phyloP scores from a whole-genome alignment of 2,797 vertebrate species.

The Moxostoma hubbsi region DNA sequence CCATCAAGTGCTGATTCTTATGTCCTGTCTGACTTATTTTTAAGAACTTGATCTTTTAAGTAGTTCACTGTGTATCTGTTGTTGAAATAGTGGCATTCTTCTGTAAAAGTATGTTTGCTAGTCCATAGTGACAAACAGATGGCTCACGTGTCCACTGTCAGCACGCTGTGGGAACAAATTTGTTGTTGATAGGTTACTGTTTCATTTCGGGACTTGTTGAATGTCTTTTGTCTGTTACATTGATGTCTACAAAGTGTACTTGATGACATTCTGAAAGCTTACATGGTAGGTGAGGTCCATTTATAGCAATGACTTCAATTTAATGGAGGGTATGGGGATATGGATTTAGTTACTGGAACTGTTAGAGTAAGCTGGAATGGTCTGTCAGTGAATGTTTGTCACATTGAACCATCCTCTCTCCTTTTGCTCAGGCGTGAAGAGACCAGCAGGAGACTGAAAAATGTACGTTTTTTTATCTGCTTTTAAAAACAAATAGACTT shows the following conservation, averaged over 20 bases:
- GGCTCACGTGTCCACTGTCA: slow-evolving; percentile 19
- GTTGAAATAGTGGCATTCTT: slow-evolving; percentile 9
- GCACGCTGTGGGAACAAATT: neutral
- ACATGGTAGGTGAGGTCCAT: slow-evolving; percentile 14
- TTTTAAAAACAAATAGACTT: neutral
- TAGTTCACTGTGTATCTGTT: neutral
- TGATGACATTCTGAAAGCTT: neutral
- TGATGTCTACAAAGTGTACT: no score
- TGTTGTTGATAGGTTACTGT: slow-evolving; percentile 2
- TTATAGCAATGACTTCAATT: slow-evolving; percentile 35
- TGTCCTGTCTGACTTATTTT: slow-evolving; percentile 10
- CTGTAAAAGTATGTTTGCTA: neutral
- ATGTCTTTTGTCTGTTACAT: neutral
- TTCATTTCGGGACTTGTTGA: neutral
- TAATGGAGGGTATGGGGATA: slow-evolving; percentile 25
- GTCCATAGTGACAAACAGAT: slow-evolving; percentile 13
- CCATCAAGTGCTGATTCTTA: neutral
- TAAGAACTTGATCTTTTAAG: neutral
- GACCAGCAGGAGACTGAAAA: slow-evolving; percentile 79
- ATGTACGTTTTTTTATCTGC: slow-evolving; percentile 76
- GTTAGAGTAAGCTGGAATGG: neutral
- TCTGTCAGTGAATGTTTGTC: neutral
- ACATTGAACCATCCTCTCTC: neutral
- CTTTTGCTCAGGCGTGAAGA: slow-evolving; percentile 83
- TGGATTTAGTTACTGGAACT: slow-evolving; percentile 32